Percentiles rank a stretch among this genome's conserved stretches.
phyloP scores from a whole-genome alignment of 2,888 invertebrate genomes.

The Spisula subtruncata region DNA sequence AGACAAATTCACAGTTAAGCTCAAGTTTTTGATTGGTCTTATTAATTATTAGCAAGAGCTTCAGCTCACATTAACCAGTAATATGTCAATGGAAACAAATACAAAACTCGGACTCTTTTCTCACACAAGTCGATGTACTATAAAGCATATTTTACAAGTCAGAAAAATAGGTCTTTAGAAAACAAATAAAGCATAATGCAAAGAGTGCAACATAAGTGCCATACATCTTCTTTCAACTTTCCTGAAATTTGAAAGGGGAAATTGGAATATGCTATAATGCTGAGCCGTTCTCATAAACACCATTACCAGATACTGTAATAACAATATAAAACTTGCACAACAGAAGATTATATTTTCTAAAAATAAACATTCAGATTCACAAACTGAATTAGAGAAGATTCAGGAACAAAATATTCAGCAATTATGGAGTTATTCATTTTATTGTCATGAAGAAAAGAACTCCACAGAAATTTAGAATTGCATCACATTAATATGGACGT shows the following conservation, averaged over 20 bases:
- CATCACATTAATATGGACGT: not conserved
- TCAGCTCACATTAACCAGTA: no score
- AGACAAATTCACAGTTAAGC: no score
- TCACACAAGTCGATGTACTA: no score
- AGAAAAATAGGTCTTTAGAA: no score
- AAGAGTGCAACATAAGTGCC: no score
- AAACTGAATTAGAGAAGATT: not conserved
- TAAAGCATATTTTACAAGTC: no score
- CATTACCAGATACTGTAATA: not conserved
- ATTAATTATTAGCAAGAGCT: no score
- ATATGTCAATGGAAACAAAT: no score
- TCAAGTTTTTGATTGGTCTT: no score
- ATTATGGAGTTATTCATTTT: not conserved
- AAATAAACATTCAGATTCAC: not conserved
- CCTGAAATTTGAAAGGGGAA: not conserved
- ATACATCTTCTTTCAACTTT: not conserved
- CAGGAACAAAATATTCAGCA: not conserved
- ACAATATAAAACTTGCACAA: not conserved
- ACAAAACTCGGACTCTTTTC: no score
- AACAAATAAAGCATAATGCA: no score
- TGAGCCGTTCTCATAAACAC: not conserved
- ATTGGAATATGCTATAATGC: no score
- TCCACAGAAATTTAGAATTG: not conserved
- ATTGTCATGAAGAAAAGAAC: not conserved
- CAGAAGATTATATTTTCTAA: not conserved